Percentiles rank a stretch among this genome's conserved stretches.
phyloP scores from a whole-genome alignment of 2,797 vertebrate species.

The Micromesistius poutassou region DNA sequence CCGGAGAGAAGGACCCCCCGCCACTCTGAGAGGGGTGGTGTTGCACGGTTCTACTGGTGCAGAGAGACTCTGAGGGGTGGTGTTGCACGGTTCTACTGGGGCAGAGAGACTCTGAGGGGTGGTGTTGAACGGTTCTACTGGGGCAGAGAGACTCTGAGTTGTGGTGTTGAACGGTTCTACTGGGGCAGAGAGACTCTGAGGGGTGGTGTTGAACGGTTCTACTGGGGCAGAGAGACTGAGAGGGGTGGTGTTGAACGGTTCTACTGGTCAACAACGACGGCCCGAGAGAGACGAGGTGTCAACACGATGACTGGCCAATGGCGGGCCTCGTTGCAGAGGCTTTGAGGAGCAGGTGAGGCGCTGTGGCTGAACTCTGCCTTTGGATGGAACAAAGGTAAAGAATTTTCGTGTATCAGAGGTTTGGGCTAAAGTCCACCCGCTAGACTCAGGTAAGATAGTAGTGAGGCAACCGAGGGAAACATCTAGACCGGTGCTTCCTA shows the following conservation, averaged over 20 bases:
- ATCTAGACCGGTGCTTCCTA: not conserved
- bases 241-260: too few relatives aligned
- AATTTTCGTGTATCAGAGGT: not conserved
- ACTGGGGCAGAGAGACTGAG: too few relatives aligned
- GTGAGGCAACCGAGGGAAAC: not conserved
- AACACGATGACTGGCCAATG: too few relatives aligned
- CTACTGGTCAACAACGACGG: not conserved
- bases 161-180: not conserved
- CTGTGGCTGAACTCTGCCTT: too few relatives aligned
- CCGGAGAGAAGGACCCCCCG: not conserved
- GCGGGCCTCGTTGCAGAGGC: too few relatives aligned
- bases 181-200: not conserved
- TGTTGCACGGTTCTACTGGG: not conserved
- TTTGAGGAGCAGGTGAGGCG: not conserved
- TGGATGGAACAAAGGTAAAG: not conserved
- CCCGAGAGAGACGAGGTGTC: too few relatives aligned
- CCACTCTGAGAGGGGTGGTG: not conserved
- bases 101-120: not conserved
- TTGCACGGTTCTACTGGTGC: not conserved
- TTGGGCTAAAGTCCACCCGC: too few relatives aligned
- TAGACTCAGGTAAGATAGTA: not conserved
- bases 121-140: too few relatives aligned
- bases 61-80: not conserved
- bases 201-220: too few relatives aligned
- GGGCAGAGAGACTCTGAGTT: not conserved